Base-by-base conservation (phyloP, 1,140 invertebrate genomes). In the Stegodyphus dumicola region DNA sequence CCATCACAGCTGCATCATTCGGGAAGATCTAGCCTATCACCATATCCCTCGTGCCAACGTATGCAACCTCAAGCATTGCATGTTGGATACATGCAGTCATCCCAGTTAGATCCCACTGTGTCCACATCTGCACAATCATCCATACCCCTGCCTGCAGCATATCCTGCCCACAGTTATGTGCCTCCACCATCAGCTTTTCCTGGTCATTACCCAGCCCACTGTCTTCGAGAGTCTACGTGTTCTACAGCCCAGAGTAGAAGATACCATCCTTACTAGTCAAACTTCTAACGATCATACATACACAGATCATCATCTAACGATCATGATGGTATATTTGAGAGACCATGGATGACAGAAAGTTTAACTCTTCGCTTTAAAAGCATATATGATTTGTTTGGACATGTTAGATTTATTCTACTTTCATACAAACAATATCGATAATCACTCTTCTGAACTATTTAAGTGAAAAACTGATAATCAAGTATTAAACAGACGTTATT, bases 141-240 rank as follows among this genome's bases (percentile, higher is more conserved):
- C 13, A 81, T 75, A 52, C 71, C 70, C 6, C 33, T 75, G 17
- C 69, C 78, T 15, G 33, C 52, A 11, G 73, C 81, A 3, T 81
- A 81, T 66, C 70, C 79, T 51, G 70, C 79, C 17, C 71, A 84
- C 60, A 76, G 73, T 60, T 84, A 84, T 69, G 73, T 76, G 10
- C 49, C 71, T 13, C 71, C 73, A 9, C 6, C 71, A 10, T 48
- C 79, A 51, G 81, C 81, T 65, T 84, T 84, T 69, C 81, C 81
- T 69, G 81, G 73, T 75, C 80, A 84, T 76, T 84, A 84, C 52
- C 81, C 81, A 17, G 56, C 81, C 6, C 73, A 84, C 56, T 84
- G 65, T 33, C 54, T 73, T 56, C 66, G 69, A 54, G 78, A 80
- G 51, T 80, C 78, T 56, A 18, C 78, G 7, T 54, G 33, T 54